Evolutionary conservation across 1,140 invertebrate genomes (phyloP).

Genomic region (Zelostemma sp.): DNA sequence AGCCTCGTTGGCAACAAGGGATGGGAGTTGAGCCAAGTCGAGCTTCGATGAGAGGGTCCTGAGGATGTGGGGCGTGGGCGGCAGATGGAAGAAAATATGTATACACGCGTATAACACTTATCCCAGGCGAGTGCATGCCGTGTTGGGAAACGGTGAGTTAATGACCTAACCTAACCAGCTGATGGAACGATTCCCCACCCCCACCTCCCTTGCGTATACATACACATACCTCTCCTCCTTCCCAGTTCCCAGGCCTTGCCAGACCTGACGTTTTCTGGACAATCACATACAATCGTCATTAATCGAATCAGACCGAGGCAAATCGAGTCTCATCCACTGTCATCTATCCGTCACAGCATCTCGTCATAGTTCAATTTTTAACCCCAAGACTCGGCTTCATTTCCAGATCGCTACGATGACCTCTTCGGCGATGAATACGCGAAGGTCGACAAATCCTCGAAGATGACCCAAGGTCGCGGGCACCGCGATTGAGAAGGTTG

Average conservation of each 20-base stretch:
- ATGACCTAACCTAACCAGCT: slow-evolving; percentile 57
- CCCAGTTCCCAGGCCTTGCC: no score
- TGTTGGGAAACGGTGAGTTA: slow-evolving; percentile 78
- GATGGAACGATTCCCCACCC: slow-evolving; percentile 14
- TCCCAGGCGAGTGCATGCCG: slow-evolving; percentile 80
- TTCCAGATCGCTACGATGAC: slow-evolving; percentile 82
- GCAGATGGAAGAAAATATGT: slow-evolving; percentile 86
- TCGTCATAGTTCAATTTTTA: no score
- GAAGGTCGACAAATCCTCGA: slow-evolving; percentile 78
- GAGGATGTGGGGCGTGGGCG: slow-evolving; percentile 90
- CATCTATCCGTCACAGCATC: no score
- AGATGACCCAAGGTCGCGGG: slow-evolving; percentile 74
- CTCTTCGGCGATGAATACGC: slow-evolving; percentile 89
- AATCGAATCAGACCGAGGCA: no score
- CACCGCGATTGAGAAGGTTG: slow-evolving; percentile 56
- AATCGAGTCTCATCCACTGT: no score
- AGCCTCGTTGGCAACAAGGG: no score
- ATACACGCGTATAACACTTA: no score
- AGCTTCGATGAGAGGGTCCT: slow-evolving; percentile 84
- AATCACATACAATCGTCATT: no score
- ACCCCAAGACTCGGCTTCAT: slow-evolving; percentile 20
- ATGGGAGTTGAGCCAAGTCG: no score
- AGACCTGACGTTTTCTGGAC: slow-evolving; percentile 31
- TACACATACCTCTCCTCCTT: no score
- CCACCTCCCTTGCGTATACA: not conserved